Evolutionary conservation across 2,888 invertebrate genomes (phyloP).

Genomic region (Anorthoa munda): DNA sequence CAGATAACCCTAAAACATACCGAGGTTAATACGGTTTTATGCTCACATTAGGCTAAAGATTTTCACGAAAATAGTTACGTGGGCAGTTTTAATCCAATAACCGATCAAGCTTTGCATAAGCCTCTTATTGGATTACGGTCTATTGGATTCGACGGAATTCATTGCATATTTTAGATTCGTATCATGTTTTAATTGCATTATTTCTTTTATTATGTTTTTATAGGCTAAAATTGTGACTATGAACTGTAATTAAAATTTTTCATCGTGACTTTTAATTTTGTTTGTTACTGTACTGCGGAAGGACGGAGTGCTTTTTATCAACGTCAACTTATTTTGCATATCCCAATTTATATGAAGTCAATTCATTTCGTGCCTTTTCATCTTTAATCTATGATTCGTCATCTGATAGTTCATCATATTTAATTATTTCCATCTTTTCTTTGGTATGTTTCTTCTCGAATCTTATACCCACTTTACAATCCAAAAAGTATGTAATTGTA

Average conservation of each 20-base stretch:
- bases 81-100: conserved; percentile 71
- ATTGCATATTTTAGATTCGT: conserved; percentile 61
- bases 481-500: not conserved
- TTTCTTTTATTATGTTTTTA: not conserved
- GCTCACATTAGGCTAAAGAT: conserved; percentile 49
- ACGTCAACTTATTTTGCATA: not conserved
- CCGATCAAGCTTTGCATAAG: conserved; percentile 81
- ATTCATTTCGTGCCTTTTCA: not conserved
- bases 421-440: not conserved
- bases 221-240: not conserved
- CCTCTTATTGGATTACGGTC: conserved; percentile 68
- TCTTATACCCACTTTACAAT: not conserved
- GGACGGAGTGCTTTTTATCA: not conserved
- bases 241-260: not conserved
- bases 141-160: conserved; percentile 63
- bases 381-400: not conserved
- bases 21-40: conserved; percentile 47
- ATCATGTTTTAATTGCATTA: conserved; percentile 5
- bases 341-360: not conserved
- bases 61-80: conserved; percentile 53
- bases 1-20: conserved; percentile 27
- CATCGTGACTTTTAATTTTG: not conserved
- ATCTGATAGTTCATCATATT: not conserved
- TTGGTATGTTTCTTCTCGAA: not conserved
- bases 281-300: not conserved